Conservation (phyloP, 1,140 invertebrate genomes). For the Matsumurasca onukii region DNA sequence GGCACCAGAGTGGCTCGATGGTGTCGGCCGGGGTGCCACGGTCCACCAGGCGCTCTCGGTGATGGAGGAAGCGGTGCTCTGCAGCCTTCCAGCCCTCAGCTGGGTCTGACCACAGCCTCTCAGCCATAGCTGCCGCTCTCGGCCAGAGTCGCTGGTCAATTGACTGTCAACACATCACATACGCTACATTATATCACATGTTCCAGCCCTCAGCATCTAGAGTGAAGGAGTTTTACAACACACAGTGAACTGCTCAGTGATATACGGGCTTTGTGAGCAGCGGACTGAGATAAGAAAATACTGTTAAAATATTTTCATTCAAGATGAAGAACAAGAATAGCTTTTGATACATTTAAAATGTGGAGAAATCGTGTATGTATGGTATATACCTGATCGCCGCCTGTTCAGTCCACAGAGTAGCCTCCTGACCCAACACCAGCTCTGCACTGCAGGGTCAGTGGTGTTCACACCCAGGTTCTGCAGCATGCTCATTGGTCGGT, state of each 20-base stretch:
- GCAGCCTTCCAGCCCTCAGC: constrained; percentile 58
- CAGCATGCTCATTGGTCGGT: constrained; percentile 62
- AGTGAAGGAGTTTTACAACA: neutral
- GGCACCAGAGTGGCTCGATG: constrained; percentile 78
- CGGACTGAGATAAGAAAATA: no score
- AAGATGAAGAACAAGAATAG: no score
- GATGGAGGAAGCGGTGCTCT: constrained; percentile 64
- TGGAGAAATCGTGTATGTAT: no score
- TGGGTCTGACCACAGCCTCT: constrained; percentile 76
- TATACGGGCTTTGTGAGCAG: neutral
- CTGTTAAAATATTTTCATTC: no score
- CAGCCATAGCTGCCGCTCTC: constrained; percentile 73
- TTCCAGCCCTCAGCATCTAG: neutral
- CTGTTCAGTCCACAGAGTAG: constrained; percentile 80
- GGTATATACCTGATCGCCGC: constrained; percentile 38
- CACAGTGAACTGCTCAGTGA: neutral
- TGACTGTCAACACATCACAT: neutral
- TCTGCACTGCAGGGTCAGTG: constrained; percentile 21
- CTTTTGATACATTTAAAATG: no score
- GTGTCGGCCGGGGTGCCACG: constrained; percentile 67
- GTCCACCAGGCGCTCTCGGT: constrained; percentile 67
- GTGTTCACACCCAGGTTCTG: constrained; percentile 31
- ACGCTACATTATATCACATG: neutral
- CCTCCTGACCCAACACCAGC: constrained; percentile 65
- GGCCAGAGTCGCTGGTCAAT: constrained; percentile 66